phyloP scores from a whole-genome alignment of 2,797 vertebrate species.

The Gallinago nigripennis region DNA sequence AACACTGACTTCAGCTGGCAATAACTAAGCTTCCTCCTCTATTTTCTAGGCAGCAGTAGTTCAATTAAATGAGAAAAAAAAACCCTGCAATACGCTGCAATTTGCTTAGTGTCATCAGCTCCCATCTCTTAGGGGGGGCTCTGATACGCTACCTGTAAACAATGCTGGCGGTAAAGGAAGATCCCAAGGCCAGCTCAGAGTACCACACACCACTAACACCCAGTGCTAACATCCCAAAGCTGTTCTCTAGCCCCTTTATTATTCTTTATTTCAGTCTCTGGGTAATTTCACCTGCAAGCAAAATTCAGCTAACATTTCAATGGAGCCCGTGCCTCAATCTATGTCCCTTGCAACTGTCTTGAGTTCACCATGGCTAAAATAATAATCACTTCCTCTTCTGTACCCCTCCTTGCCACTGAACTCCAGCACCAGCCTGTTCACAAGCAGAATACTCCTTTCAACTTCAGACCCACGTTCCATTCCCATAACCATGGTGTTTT shows the following conservation, averaged over 20 bases:
- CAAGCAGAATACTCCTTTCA: background rate
- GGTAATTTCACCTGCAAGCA: background rate
- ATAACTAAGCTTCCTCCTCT: background rate
- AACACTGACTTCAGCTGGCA: background rate
- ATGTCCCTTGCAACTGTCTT: background rate
- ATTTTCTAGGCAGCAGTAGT: background rate
- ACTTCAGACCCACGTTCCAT: fast-evolving
- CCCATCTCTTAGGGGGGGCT: background rate
- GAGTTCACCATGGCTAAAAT: background rate
- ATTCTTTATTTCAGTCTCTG: background rate
- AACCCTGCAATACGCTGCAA: background rate
- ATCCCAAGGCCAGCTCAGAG: background rate
- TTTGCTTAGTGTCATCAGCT: background rate
- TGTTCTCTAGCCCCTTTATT: background rate
- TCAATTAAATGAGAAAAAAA: background rate
- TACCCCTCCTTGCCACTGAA: background rate
- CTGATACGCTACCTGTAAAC: background rate
- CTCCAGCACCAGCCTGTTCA: background rate
- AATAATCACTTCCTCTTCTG: background rate
- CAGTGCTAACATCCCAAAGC: background rate
- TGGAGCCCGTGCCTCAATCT: fast-evolving
- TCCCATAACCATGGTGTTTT: fast-evolving
- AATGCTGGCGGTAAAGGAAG: background rate
- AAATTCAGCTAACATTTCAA: background rate
- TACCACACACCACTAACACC: fast-evolving